Base-by-base conservation (phyloP, 2,797 vertebrate genomes). In the Enteromius fasciolatus region DNA sequence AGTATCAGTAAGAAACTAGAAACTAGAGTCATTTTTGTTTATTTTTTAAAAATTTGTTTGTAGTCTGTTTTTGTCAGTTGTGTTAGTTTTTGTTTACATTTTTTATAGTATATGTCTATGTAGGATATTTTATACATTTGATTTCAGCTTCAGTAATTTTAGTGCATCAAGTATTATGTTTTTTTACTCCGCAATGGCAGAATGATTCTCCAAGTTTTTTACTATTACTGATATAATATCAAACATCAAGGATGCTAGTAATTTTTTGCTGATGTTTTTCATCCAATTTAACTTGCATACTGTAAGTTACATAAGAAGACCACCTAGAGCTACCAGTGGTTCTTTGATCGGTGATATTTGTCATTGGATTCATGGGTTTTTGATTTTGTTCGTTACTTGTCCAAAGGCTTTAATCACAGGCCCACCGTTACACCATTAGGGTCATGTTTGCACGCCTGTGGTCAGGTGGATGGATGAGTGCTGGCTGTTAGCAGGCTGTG, bases 361-460 rank as follows among this genome's bases (percentile, higher is more conserved):
- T 64, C 66, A 46, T 48, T 50, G 7, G 28, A 23, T 77, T 63
- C 64, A 54, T 57, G 54, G 54, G 23, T 59, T 10, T n/a, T 14
- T 15, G 25, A 74, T 8, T 74, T 74, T 31, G 28, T 39, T 44
- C 6, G 46, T 50, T 74, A 25, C 31, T 17, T 46, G 25, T 11
- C 4, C 2, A 9, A 52, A 33, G 39, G 31, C 59, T 66, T 66
- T 28, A 75, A 75, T 81, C 59, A 75, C 59, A 74, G 5, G 23
- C n/a, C 46, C 52, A 57, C 52, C 18, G 5, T 44, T 52, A 52
- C 59, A 64, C 4, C 59, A 15, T 74, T 5, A 50, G 39, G 31
- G 54, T 64, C 59, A 74, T 73, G 41, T 80, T 73, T 64, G 36
- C 61, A 57, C 61, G 41, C n/a, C 70, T 75, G 59, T 66, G 70